Percentiles rank a stretch among this genome's conserved stretches.
Conservation (phyloP, 1,140 invertebrate species). For the Apolygus lucorum region DNA sequence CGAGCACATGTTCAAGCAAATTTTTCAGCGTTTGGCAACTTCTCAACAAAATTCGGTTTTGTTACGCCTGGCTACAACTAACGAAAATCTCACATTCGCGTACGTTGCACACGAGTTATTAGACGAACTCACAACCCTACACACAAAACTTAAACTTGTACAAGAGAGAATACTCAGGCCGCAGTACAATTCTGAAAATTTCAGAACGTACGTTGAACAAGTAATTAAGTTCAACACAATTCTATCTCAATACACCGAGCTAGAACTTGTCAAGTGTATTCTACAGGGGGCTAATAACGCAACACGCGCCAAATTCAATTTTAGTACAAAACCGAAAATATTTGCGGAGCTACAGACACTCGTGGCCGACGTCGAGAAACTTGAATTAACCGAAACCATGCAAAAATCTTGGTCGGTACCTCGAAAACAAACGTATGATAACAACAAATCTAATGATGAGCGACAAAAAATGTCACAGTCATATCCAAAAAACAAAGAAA, state of each 20-base stretch:
- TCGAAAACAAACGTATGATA: too few species aligned
- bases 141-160: neutral
- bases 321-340: too few species aligned
- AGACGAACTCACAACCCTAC: neutral
- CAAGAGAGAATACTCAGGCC: neutral
- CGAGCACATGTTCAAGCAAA: neutral
- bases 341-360: too few species aligned
- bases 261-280: neutral
- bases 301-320: too few species aligned
- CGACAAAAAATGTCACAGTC: too few species aligned
- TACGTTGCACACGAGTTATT: neutral
- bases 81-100: neutral
- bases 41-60: neutral
- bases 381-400: too few species aligned
- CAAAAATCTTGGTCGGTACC: too few species aligned
- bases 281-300: neutral
- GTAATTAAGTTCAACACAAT: neutral
- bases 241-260: neutral
- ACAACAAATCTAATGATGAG: too few species aligned
- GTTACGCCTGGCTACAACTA: neutral
- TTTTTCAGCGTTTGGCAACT: neutral
- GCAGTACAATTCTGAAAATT: neutral
- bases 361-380: too few species aligned
- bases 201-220: neutral
- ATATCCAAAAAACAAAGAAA: too few species aligned